phyloP scores from a whole-genome alignment of 2,113 vertebrate species.

The Podarcis raffonei region DNA sequence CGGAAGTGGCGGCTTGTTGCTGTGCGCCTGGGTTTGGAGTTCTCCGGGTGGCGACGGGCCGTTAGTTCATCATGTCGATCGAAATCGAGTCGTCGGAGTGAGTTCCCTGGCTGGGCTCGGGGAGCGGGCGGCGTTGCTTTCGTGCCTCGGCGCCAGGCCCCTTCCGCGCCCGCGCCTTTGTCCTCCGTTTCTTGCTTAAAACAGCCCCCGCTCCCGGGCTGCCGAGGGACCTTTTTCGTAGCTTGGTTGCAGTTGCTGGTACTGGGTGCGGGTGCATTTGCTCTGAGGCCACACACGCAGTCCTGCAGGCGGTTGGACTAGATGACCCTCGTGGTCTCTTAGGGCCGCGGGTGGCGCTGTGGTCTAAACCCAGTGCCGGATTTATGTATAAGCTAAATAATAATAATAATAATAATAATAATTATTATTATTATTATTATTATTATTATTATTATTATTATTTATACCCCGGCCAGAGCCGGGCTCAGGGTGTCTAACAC shows the following conservation, averaged over 20 bases:
- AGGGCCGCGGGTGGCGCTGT: too few species aligned
- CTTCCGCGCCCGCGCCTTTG: not conserved
- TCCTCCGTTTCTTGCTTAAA: not conserved
- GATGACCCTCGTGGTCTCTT: not conserved
- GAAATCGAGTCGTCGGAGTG: constrained; percentile 80
- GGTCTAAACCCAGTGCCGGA: too few species aligned
- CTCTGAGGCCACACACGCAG: not conserved
- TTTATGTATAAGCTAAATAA: too few species aligned
- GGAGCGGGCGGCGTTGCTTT: accelerated
- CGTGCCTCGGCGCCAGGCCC: accelerated
- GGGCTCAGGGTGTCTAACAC: too few species aligned
- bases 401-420: too few species aligned
- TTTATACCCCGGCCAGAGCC: too few species aligned
- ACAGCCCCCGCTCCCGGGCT: not conserved
- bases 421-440: too few species aligned
- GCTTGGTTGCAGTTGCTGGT: not conserved
- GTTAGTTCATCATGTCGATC: constrained; percentile 68
- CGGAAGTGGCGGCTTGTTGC: not conserved
- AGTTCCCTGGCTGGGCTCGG: not conserved
- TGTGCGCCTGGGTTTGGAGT: not conserved
- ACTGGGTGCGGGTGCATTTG: not conserved
- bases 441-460: too few species aligned
- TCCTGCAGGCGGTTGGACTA: too few species aligned
- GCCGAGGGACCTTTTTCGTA: not conserved
- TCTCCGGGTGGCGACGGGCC: accelerated